These are phyloP conservation scores for Loris lydekkerianus DNA, from an alignment of 2,797 vertebrate genomes.

Conservation along the genomic window DNA sequence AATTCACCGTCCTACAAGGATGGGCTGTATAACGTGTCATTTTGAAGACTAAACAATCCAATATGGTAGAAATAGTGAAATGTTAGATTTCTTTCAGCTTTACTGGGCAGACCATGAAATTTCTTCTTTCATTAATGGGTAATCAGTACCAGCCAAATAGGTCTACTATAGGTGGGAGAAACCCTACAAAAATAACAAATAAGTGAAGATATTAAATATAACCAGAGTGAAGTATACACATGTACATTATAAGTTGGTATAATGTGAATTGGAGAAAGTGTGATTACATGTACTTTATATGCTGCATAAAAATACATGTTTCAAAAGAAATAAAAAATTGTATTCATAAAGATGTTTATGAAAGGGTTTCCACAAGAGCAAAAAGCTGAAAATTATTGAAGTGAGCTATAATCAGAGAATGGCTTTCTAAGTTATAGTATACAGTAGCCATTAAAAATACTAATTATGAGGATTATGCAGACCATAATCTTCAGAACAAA, in stretches of 20 bases:
- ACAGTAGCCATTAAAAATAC: not conserved
- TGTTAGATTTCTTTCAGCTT: not conserved
- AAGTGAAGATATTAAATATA: not conserved
- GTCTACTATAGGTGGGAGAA: conserved; percentile 46
- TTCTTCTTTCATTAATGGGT: not conserved
- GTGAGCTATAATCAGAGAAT: not conserved
- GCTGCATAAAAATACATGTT: not conserved
- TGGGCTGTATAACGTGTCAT: not conserved
- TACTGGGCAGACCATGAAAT: not conserved
- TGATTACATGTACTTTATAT: not conserved
- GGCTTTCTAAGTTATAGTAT: not conserved
- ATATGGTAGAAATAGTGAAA: conserved; percentile 18
- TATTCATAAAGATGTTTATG: conserved; percentile 21
- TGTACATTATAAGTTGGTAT: not conserved
- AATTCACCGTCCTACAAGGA: not conserved
- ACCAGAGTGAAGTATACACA: not conserved
- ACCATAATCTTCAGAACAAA: not conserved
- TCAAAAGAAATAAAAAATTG: conserved; percentile 9
- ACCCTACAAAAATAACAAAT: not conserved
- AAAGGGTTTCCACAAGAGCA: not conserved
- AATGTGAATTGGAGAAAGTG: not conserved
- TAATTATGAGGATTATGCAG: not conserved
- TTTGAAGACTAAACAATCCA: not conserved
- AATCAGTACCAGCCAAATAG: not conserved
- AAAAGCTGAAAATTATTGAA: not conserved